phyloP scores from a whole-genome alignment of 2,797 vertebrate genomes.

The Haliaeetus vocifer region DNA sequence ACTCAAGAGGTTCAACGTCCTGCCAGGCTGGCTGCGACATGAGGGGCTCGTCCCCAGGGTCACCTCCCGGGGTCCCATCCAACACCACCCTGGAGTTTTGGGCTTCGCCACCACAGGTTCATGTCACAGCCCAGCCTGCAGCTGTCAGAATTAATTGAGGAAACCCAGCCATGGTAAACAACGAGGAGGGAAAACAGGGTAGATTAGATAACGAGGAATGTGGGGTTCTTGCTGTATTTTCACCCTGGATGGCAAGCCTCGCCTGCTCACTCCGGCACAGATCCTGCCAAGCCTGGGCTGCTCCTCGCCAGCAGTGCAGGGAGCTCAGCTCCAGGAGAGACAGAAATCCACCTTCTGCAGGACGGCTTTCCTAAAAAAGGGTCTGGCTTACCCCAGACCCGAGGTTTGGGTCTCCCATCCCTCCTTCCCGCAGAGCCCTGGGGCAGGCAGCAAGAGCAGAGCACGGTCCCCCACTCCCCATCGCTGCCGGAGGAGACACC shows the following conservation, averaged over 20 bases:
- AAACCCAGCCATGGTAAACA: conserved; percentile 37
- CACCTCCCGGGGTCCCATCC: background rate
- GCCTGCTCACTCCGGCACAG: accelerated
- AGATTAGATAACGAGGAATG: conserved; percentile 61
- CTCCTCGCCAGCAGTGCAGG: background rate
- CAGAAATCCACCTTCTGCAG: accelerated
- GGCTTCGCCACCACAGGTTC: background rate
- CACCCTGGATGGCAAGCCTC: background rate
- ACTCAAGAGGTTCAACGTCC: accelerated
- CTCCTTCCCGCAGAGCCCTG: background rate
- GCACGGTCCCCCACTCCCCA: background rate
- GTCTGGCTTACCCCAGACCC: accelerated
- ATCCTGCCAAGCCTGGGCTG: background rate
- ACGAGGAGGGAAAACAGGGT: background rate
- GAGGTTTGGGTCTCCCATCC: background rate
- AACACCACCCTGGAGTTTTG: background rate
- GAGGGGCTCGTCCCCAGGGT: accelerated
- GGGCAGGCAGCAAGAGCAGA: background rate
- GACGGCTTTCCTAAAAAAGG: background rate
- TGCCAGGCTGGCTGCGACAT: accelerated
- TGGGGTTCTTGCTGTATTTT: background rate
- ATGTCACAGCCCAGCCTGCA: conserved; percentile 53
- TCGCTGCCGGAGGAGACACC: accelerated
- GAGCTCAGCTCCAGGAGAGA: background rate
- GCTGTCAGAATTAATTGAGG: conserved; percentile 65